Percentiles rank a stretch among this genome's conserved stretches.
These are phyloP conservation scores for Drosophila miranda DNA, from an alignment of 1,140 invertebrate genomes.

Conservation along the genomic window DNA sequence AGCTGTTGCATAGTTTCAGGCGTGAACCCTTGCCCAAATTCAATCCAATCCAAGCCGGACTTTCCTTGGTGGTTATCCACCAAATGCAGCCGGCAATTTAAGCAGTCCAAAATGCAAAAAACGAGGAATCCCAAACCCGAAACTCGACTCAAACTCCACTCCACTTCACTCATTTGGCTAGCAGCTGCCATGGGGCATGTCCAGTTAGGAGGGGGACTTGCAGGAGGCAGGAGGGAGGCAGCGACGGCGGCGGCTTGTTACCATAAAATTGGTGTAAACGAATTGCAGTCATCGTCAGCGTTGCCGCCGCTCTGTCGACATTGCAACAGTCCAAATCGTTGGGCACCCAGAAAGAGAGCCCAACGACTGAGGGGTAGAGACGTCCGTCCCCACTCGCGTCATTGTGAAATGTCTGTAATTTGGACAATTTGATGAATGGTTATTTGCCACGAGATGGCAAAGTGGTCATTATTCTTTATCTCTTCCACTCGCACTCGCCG, in stretches of 20 bases:
- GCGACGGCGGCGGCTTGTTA: conserved; percentile 54
- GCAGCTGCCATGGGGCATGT: conserved; percentile 64
- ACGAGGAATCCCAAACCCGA: conserved; percentile 19
- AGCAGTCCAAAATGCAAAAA: conserved; percentile 17
- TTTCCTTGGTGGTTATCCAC: conserved; percentile 33
- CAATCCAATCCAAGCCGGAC: conserved; percentile 4
- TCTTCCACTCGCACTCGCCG: conserved; percentile 21
- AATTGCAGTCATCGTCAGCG: conserved; percentile 73
- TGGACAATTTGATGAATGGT: conserved; percentile 83
- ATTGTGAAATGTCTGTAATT: conserved; percentile 83
- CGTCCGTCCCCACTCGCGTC: conserved; percentile 44
- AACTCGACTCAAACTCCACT: conserved; percentile 16
- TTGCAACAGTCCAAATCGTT: conserved; percentile 43
- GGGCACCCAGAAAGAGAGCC: conserved; percentile 1
- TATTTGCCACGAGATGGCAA: conserved; percentile 82
- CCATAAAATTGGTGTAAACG: conserved; percentile 82
- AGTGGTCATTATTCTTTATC: conserved; percentile 82
- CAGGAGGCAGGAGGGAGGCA: conserved; percentile 5
- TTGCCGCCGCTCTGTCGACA: conserved; percentile 49
- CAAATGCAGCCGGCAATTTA: conserved; percentile 58
- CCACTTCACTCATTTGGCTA: conserved; percentile 47
- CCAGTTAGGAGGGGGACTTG: conserved; percentile 28
- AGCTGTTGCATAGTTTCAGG: conserved; percentile 73
- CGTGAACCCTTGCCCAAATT: conserved; percentile 10
- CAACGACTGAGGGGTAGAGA: not conserved